These are phyloP conservation scores for Sycobia sp. DNA, from an alignment of 1,140 invertebrate species.

Conservation along the genomic window DNA sequence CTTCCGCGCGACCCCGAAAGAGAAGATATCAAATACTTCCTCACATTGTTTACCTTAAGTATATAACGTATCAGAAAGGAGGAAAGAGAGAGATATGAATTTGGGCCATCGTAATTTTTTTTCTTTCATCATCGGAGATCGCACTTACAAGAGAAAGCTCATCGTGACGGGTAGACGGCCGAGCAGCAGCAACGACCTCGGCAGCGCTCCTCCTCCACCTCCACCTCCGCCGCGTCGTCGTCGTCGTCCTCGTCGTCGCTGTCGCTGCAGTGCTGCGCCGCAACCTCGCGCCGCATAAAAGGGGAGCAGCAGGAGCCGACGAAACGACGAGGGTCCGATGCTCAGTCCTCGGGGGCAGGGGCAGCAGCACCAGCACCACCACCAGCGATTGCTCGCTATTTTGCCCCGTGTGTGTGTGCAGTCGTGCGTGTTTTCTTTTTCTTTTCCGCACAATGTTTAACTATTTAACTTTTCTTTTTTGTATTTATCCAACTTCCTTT, in stretches of 20 bases:
- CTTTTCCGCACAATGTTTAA: neutral
- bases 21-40: too few relatives aligned
- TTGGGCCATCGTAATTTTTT: too few relatives aligned
- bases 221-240: too few relatives aligned
- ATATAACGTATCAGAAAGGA: too few relatives aligned
- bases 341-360: neutral
- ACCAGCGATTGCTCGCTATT: conserved; percentile 6
- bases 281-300: conserved; percentile 26
- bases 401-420: conserved; percentile 4
- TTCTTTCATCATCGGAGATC: too few relatives aligned
- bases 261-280: neutral
- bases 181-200: conserved; percentile 6
- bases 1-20: too few relatives aligned
- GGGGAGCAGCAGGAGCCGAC: conserved; percentile 13
- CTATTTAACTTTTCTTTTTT: neutral
- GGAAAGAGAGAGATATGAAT: too few relatives aligned
- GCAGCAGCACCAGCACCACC: neutral
- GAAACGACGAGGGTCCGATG: conserved; percentile 8
- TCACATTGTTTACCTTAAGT: too few relatives aligned
- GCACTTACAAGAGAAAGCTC: conserved; percentile 34
- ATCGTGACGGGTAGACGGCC: conserved; percentile 22
- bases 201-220: conserved; percentile 4
- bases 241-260: neutral
- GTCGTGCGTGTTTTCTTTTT: neutral
- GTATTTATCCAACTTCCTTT: too few relatives aligned